Percentiles rank a stretch among this genome's conserved stretches.
These are phyloP conservation scores for Eumerus sabulonum DNA, from an alignment of 2,888 invertebrate genomes.

Conservation along the genomic window DNA sequence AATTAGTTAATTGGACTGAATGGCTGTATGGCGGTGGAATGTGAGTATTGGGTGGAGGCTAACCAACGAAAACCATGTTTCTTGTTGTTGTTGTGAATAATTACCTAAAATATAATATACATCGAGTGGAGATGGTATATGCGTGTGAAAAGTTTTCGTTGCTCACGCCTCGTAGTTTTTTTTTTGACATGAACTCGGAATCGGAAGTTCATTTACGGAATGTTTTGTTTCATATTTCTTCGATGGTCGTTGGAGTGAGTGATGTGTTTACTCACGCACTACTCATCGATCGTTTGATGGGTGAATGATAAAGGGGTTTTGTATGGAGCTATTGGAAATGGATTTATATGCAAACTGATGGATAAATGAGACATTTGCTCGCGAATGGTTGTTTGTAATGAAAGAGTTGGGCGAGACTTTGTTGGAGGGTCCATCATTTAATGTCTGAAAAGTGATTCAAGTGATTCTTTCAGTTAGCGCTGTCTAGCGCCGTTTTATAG, in stretches of 20 bases:
- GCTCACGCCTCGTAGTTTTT: conserved; percentile 42
- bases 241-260: background rate
- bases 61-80: conserved; percentile 9
- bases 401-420: background rate
- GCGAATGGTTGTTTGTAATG: conserved; percentile 17
- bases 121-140: background rate
- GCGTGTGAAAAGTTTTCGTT: conserved; percentile 29
- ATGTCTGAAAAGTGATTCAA: no score
- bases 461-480: no score
- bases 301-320: conserved; percentile 26
- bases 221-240: conserved; percentile 4
- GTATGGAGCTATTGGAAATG: conserved; percentile 18
- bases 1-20: conserved; percentile 65
- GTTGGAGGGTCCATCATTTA: no score
- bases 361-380: conserved; percentile 49
- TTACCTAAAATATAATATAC: conserved; percentile 17
- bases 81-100: conserved; percentile 25
- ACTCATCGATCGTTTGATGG: conserved; percentile 23
- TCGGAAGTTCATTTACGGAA: conserved; percentile 31
- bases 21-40: conserved; percentile 30
- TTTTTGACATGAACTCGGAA: conserved; percentile 34
- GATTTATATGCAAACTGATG: conserved; percentile 32
- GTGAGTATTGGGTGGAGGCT: conserved; percentile 12
- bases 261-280: conserved; percentile 33
- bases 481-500: no score